A percentile compares a stretch with the other conserved stretches of the same genome.
Conservation (phyloP, 2,888 invertebrate species). For the Rhingia campestris region DNA sequence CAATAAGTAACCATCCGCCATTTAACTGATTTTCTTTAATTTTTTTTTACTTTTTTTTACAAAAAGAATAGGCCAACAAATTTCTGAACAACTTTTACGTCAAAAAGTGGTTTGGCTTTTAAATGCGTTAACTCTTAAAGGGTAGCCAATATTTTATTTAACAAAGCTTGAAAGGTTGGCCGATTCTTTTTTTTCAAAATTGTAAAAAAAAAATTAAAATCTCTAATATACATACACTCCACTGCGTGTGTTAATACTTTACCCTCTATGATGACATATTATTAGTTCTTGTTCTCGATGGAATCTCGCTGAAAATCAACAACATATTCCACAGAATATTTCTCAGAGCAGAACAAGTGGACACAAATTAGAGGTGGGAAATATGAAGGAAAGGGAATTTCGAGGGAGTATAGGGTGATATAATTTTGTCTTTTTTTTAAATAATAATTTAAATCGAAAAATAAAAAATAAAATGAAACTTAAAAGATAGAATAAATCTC, state of each 20-base stretch:
- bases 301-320: slow-evolving; percentile 39
- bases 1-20: slow-evolving; percentile 7
- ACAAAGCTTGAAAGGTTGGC: slow-evolving; percentile 66
- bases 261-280: slow-evolving; percentile 29
- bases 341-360: slow-evolving; percentile 31
- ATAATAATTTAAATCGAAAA: slow-evolving; percentile 43
- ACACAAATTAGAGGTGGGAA: slow-evolving; percentile 22
- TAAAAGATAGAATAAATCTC: slow-evolving; percentile 77
- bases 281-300: background rate
- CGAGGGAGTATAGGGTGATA: background rate
- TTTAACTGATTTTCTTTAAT: background rate
- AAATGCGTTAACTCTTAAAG: background rate
- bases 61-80: slow-evolving; percentile 45
- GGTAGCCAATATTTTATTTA: slow-evolving; percentile 4
- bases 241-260: slow-evolving; percentile 43
- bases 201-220: slow-evolving; percentile 25
- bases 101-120: background rate
- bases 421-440: slow-evolving; percentile 37
- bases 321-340: slow-evolving; percentile 45
- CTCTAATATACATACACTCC: background rate
- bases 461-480: slow-evolving; percentile 70
- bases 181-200: slow-evolving; percentile 54
- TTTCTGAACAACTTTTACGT: background rate
- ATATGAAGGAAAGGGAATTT: slow-evolving; percentile 35
- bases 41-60: slow-evolving; percentile 33